Conservation (phyloP, 2,797 vertebrate species). For the Halcyon smyrnensis region DNA sequence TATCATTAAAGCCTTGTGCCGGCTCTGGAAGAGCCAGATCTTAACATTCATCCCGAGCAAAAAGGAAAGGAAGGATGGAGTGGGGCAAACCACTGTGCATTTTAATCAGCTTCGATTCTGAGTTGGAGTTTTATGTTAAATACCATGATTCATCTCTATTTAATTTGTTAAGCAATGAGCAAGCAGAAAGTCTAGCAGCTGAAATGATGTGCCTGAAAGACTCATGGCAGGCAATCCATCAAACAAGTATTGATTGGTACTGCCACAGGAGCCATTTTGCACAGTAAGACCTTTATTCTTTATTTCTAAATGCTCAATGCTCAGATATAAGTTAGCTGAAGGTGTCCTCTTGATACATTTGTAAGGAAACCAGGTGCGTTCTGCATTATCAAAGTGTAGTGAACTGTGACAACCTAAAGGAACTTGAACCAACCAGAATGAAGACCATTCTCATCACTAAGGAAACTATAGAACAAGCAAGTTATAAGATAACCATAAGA, state of each 20-base stretch:
- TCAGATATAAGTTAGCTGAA: constrained; percentile 50
- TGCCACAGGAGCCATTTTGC: constrained; percentile 56
- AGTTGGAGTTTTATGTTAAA: constrained; percentile 65
- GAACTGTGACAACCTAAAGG: no score
- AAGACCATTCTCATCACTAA: no score
- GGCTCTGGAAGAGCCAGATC: neutral
- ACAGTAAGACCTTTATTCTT: constrained; percentile 62
- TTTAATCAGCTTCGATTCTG: constrained; percentile 60
- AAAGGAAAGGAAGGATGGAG: neutral
- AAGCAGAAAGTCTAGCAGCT: constrained; percentile 76
- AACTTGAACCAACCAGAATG: no score
- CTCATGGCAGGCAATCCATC: constrained; percentile 72
- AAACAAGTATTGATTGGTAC: constrained; percentile 72
- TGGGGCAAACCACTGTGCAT: constrained; percentile 31
- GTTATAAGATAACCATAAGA: no score
- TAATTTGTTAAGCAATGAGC: constrained; percentile 75
- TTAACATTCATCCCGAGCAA: constrained; percentile 16
- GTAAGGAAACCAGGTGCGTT: no score
- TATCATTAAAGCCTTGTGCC: constrained; percentile 23
- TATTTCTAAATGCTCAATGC: constrained; percentile 44
- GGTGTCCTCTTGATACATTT: neutral
- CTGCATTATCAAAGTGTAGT: no score
- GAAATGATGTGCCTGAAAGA: constrained; percentile 71
- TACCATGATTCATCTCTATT: constrained; percentile 72
- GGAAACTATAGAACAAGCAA: no score